Conservation (phyloP, 2,113 vertebrate species). For the Colossoma macropomum region DNA sequence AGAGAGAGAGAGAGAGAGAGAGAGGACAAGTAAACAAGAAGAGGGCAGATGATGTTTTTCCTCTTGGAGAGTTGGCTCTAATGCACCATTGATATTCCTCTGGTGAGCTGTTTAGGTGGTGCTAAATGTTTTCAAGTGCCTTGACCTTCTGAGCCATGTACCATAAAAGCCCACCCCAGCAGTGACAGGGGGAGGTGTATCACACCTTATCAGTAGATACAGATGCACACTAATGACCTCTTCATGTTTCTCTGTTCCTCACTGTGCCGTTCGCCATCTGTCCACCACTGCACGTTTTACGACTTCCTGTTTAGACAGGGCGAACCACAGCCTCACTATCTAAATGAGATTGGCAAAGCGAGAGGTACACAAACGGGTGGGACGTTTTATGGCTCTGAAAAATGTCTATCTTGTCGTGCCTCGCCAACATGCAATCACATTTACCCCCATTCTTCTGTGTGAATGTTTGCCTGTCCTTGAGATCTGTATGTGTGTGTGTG, state of each 20-base stretch:
- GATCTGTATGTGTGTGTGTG: background rate
- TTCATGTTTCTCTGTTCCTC: conserved; percentile 10
- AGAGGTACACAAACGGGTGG: conserved; percentile 3
- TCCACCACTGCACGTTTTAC: conserved; percentile 6
- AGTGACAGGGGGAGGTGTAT: conserved; percentile 9
- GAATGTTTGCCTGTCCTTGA: conserved; percentile 1
- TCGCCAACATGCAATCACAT: conserved; percentile 9
- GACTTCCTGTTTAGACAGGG: conserved; percentile 45
- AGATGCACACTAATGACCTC: conserved; percentile 7
- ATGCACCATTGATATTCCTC: background rate
- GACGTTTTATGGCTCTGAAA: conserved; percentile 24
- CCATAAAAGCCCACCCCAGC: background rate
- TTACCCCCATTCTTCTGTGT: conserved; percentile 3
- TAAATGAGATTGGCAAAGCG: conserved; percentile 10
- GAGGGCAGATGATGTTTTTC: too few species aligned
- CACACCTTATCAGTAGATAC: conserved; percentile 32
- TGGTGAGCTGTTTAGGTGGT: background rate
- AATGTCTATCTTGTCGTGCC: background rate
- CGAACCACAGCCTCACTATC: background rate
- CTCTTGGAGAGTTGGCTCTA: background rate
- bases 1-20: too few species aligned
- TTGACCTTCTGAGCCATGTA: conserved; percentile 21
- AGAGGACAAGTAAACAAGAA: too few species aligned
- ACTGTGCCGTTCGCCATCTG: background rate
- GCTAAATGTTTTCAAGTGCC: conserved; percentile 17